phyloP scores from a whole-genome alignment of 2,888 invertebrate genomes.

The Eupelmus urozonus region DNA sequence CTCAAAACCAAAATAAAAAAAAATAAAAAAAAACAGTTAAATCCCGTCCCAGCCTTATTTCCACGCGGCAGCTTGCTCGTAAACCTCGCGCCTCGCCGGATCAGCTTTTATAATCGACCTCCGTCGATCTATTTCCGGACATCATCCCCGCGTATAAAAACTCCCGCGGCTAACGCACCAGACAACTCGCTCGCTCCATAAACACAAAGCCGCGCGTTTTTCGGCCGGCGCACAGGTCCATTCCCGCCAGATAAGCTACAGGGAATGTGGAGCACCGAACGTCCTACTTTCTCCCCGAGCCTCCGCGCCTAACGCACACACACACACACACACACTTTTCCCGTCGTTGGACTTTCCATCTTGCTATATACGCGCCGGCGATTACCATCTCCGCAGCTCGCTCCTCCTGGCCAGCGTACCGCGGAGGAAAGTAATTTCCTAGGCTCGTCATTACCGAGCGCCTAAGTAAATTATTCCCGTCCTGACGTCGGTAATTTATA shows the following conservation, averaged over 20 bases:
- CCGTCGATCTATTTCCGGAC: neutral
- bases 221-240: neutral
- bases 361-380: conserved; percentile 8
- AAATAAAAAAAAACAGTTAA: too few species aligned
- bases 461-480: conserved; percentile 38
- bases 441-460: conserved; percentile 28
- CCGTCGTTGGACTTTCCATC: conserved; percentile 12
- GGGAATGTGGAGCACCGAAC: conserved; percentile 32
- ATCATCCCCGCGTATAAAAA: conserved; percentile 19
- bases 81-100: too few species aligned
- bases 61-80: too few species aligned
- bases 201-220: neutral
- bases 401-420: neutral
- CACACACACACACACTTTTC: neutral
- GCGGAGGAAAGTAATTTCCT: conserved; percentile 42
- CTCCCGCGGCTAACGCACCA: neutral
- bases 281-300: conserved; percentile 42
- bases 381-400: conserved; percentile 40
- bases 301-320: neutral
- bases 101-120: too few species aligned
- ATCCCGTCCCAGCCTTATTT: too few species aligned
- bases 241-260: neutral
- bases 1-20: too few species aligned
- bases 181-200: neutral
- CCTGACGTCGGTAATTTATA: conserved; percentile 28